Percentiles rank a stretch among this genome's conserved stretches.
phyloP scores from a whole-genome alignment of 2,888 invertebrate species.

The Agrypnus murinus region DNA sequence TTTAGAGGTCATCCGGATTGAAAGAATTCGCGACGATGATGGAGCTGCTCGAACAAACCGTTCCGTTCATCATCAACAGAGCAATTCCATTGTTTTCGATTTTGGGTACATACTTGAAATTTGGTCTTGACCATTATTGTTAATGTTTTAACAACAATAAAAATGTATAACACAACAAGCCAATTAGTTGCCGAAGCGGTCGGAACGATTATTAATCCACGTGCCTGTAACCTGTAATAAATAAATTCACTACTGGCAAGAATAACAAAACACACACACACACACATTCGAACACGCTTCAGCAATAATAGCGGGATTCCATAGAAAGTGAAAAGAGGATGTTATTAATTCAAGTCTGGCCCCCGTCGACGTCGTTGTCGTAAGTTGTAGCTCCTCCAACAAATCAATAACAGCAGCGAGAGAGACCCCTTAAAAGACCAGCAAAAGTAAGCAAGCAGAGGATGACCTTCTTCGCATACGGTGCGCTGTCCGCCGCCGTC shows the following conservation, averaged over 20 bases:
- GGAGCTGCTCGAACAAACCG: constrained; percentile 47
- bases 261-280: not conserved
- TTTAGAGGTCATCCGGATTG: constrained; percentile 62
- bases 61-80: not conserved
- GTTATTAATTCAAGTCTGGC: constrained; percentile 34
- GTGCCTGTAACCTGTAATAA: constrained; percentile 36
- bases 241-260: constrained; percentile 30
- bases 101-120: constrained; percentile 13
- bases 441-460: too few relatives aligned
- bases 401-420: constrained; percentile 44
- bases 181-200: constrained; percentile 38
- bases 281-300: constrained; percentile 15
- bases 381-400: constrained; percentile 9
- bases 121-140: constrained; percentile 34
- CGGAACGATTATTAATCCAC: constrained; percentile 38
- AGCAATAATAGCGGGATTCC: constrained; percentile 57
- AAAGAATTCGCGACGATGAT: constrained; percentile 6
- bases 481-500: too few relatives aligned
- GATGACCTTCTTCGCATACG: constrained; percentile 39
- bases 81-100: constrained; percentile 46
- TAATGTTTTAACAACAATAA: not conserved
- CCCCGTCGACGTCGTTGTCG: constrained; percentile 3
- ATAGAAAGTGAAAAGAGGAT: constrained; percentile 61
- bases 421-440: constrained; percentile 28
- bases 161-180: constrained; percentile 45